Conservation (phyloP, 2,113 vertebrate species). For the Diglossa brunneiventris region DNA sequence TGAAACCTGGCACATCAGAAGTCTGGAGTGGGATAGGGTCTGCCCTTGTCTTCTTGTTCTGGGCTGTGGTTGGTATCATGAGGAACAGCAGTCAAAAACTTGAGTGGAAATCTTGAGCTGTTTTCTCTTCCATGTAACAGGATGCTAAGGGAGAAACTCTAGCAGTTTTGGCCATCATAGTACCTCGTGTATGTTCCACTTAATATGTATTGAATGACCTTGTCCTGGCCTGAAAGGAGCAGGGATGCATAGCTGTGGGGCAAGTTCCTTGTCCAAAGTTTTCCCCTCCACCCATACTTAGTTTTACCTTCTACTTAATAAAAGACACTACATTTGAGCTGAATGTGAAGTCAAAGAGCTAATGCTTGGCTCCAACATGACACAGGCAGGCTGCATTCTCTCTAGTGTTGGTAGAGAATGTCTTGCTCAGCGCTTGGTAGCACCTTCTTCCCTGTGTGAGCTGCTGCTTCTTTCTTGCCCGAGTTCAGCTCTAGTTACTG, state of each 20-base stretch:
- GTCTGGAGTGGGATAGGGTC: not conserved
- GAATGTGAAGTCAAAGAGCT: not conserved
- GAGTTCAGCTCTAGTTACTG: not conserved
- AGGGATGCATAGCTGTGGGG: not conserved
- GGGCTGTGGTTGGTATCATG: not conserved
- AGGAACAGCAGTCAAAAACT: not conserved
- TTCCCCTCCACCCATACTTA: not conserved
- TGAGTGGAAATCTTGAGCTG: not conserved
- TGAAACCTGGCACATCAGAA: not conserved
- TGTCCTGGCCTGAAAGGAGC: not conserved
- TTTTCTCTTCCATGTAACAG: rapidly evolving
- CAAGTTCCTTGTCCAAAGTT: not conserved
- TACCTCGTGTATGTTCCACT: not conserved
- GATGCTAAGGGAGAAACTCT: not conserved
- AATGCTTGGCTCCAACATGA: not conserved
- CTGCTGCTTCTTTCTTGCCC: not conserved
- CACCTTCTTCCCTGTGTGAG: not conserved
- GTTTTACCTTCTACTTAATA: not conserved
- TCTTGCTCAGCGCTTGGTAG: not conserved
- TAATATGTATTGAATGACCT: not conserved
- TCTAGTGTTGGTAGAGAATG: not conserved
- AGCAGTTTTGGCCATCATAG: not conserved
- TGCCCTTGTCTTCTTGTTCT: not conserved
- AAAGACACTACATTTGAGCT: not conserved
- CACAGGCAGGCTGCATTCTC: not conserved